Evolutionary conservation across 2,797 vertebrate species (phyloP), one percentile per base, ranked within the genome.

Genomic region (Mareca strepera): DNA sequence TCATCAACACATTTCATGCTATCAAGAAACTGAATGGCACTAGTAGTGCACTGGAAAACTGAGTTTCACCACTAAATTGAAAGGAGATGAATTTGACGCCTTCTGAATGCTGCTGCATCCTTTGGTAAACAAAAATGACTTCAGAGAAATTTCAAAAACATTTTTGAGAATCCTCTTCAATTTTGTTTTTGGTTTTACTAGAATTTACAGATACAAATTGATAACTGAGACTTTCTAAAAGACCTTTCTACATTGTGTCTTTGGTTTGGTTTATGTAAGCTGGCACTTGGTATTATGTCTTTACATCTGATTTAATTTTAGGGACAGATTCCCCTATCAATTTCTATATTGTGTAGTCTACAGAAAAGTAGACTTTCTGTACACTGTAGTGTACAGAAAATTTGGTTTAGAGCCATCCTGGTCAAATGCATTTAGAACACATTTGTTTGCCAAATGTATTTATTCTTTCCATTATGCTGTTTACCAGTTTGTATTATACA

Each of bases 161-260:
- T 63, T 90, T 91, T 58, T 79, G 73, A 77, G n/a, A 88, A 90
- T 68, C 9, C 6, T 60, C 8, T 91, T 82, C 62, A 80, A 37
- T 31, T 35, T 76, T 53, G 5, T 2, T 48, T 74, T 83, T 56
- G 0, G 20, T 80, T 92, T 78, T 83, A 43, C 15, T 74, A 48
- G 75, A 90, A 79, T 85, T 55, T 55, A 52, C 43, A 86, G 46
- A 60, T 69, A 66, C 3, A n/a, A 46, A 86, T 53, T 55, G 64
- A 91, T 87, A 78, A 87, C 82, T 66, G 77, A 89, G 37, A 18
- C 22, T 87, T 18, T 82, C 33, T 77, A 35, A 85, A 88, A 94
- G 44, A 75, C 58, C 50, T 87, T 91, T 16, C 41, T 2, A 3
- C 18, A 48, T 18, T 63, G 13, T 69, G 69, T 66, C 50, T 55